Evolutionary conservation across 2,797 vertebrate species (phyloP), one percentile per base, ranked within the genome.

Genomic region (Amphiprion clarkii): DNA sequence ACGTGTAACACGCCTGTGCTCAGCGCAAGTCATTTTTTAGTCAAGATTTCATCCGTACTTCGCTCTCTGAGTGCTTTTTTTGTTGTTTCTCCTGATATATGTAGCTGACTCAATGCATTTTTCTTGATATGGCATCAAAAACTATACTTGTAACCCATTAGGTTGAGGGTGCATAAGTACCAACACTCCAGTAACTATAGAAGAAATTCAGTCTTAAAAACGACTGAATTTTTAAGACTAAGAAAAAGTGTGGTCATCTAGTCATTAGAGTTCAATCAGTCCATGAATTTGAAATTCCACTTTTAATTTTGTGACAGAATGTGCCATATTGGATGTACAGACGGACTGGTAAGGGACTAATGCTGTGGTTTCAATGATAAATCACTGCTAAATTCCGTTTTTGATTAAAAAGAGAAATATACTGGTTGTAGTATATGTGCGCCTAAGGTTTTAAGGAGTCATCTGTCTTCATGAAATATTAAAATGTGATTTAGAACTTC

Each of bases 231-330:
- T 27, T 27, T 27, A 27, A 3, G 27, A 27, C 4, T 27, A 27
- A 27, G 27, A 27, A 27, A 27, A 27, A 27, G 49, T 31, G 27
- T 59, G 36, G 13, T 71, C 29, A 27, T 69, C 44, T 46, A 56
- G 49, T 78, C 3, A 36, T 76, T 48, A 74, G 7, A 21, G 23
- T 74, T 73, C 48, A 80, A 5, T 76, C 52, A 62, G 56, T 61
- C 25, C 13, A 52, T n/a, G 12, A 66, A 23, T 61, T 46, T 69
- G 11, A 73, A 42, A 17, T 60, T 39, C 79, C 48, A 23, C 6
- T 16, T 60, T 63, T 58, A 59, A 67, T 67, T 42, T 40, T 17
- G 13, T 10, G 31, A 53, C 25, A 46, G 71, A 46, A 79, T 8
- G 1, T 23, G 59, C 2, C 23, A 53, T 31, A 42, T 51, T 27